Base-by-base conservation (phyloP, 2,113 vertebrate species). In the Catharus fuscescens region DNA sequence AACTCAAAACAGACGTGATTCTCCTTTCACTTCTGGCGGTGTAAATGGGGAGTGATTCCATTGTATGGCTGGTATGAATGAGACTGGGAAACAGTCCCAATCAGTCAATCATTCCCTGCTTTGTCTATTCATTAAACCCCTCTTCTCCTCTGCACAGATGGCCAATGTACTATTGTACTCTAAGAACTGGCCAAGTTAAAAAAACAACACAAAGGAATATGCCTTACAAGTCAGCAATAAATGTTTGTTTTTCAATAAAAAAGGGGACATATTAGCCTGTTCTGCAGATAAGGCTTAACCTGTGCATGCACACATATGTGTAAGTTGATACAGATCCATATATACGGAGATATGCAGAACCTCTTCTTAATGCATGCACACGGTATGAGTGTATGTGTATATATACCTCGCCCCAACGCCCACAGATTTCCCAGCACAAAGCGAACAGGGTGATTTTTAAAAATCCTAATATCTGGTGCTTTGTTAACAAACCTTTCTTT, bases 71-170 rank as follows among this genome's bases (percentile, higher is more conserved):
- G 83, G 88, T 94, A 95, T 96, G 96, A 97, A 96, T 95, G 96
- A 96, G 93, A 92, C 94, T 96, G 96, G 95, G 95, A 96, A 96
- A 92, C 86, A 95, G 94, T 93, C 95, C 96, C 95, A 96, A 93
- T 95, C 96, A 96, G 96, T 97, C 96, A 97, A 96, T 96, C 96
- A 97, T 96, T 96, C 95, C 67, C 82, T 84, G 95, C 94, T 97
- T 97, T 97, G 96, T 97, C 95, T 97, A 96, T 96, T 97, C 96
- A 96, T 96, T 97, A 97, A 96, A 94, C 91, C 90, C 88, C 88
- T 96, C 95, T 92, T 95, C 95, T 94, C 94, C 92, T 96, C 92
- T 97, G 94, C 95, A 97, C 96, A 96, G 95, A 97, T 96, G 96
- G 96, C 93, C 95, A 96, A 93, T 95, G 94, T 96, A 92, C 94